Base-by-base conservation (phyloP, 2,797 vertebrate genomes). In the Benthosema pterotum region DNA sequence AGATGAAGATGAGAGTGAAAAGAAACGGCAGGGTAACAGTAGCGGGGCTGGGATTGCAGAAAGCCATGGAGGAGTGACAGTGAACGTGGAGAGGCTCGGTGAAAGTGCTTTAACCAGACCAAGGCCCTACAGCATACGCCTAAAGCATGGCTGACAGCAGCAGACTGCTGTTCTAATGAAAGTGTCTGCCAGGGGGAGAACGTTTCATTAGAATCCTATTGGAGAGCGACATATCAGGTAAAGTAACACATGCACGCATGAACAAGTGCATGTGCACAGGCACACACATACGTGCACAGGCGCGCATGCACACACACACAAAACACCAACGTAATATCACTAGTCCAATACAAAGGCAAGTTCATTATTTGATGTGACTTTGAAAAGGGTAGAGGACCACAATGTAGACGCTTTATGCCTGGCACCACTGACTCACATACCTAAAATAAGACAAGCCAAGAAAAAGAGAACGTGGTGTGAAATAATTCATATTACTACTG, bases 201-300 rank as follows among this genome's bases (percentile, higher is more conserved):
- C 59, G 74, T 75, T 83, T 85, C 84, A 87, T 88, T 83, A 78
- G 80, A 83, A 61, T 19, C 62, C 78, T 72, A 78, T 62, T 77
- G 72, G 59, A 79, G 48, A 45, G 52, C 25, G 57, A 45, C 52
- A 60, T 49, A 60, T 45, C 14, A 67, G 67, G 51, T 54, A 73
- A 74, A 63, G 57, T 77, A 69, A 55, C n/a, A n/a, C n/a, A n/a
- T 77, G 78, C 72, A 76, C 76, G n/a, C n/a, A n/a, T n/a, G n/a
- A n/a, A n/a, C n/a, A n/a, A n/a, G n/a, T n/a, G n/a, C n/a, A n/a
- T n/a, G n/a, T 64, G 32, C 32, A 51, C 46, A 60, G 50, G 25
- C 22, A 54, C 74, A 71, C 56, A 17, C 43, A n/a, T 45, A 38
- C 57, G 2, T 4, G 48, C 56, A 11, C 46, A 48, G 22, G 17